Percentiles rank a stretch among this genome's conserved stretches.
Evolutionary conservation across 1,140 invertebrate species (phyloP).

Genomic region (Brachionus paranguensis): DNA sequence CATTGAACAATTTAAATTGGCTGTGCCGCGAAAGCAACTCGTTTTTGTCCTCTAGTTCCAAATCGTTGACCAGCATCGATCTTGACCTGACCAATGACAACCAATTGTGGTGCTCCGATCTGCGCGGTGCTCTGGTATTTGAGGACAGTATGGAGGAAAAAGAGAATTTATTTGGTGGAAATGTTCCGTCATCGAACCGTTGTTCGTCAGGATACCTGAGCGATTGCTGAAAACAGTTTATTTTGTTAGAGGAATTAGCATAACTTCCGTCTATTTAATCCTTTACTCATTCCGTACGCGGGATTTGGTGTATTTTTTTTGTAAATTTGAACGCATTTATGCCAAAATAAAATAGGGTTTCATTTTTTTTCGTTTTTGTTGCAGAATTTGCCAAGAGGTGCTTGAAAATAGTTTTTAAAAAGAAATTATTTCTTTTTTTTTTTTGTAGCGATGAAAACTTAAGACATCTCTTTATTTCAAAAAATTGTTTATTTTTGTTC

Average conservation of each 20-base stretch:
- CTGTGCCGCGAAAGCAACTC: not conserved
- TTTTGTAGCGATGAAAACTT: not conserved
- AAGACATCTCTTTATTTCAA: not conserved
- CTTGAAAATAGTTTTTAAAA: not conserved
- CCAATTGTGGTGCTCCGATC: not conserved
- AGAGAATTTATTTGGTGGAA: not conserved
- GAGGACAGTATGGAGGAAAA: not conserved
- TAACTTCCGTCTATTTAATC: not conserved
- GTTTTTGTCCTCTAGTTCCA: not conserved
- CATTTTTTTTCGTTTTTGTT: not conserved
- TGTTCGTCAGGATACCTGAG: conserved; percentile 19
- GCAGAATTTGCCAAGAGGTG: not conserved
- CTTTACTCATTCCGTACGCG: not conserved
- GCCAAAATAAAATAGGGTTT: not conserved
- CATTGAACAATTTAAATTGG: not conserved
- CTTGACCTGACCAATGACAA: not conserved
- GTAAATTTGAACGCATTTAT: not conserved
- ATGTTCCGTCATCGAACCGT: not conserved
- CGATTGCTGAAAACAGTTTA: conserved; percentile 4
- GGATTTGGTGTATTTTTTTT: not conserved
- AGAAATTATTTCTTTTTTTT: not conserved
- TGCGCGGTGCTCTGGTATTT: not conserved
- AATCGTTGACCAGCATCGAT: not conserved
- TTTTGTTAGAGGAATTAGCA: not conserved
- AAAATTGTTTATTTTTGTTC: not conserved